A percentile compares a stretch with the other conserved stretches of the same genome.
These are phyloP conservation scores for Catagonus wagneri DNA, from an alignment of 2,113 vertebrate species.

Conservation along the genomic window DNA sequence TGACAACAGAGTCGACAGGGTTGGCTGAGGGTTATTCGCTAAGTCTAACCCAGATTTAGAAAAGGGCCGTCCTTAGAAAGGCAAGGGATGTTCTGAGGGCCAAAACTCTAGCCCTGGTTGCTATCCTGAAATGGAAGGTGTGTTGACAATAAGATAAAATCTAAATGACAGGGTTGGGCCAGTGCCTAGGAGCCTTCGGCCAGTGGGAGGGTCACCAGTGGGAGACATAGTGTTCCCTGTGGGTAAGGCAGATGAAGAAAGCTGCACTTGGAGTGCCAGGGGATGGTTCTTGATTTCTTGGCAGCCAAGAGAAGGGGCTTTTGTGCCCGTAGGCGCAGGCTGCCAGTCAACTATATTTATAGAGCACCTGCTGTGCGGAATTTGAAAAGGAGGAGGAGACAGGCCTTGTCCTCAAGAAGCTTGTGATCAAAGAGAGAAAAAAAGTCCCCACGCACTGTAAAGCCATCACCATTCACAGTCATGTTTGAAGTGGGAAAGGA, in stretches of 20 bases:
- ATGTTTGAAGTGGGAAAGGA: neutral
- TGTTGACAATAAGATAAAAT: constrained; percentile 26
- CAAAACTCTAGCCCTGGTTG: neutral
- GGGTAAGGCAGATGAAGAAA: constrained; percentile 59
- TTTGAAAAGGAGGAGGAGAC: constrained; percentile 67
- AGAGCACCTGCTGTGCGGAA: constrained; percentile 69
- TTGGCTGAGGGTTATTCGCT: neutral
- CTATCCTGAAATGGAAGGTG: constrained; percentile 23
- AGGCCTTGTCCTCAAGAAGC: constrained; percentile 73
- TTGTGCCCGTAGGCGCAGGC: neutral
- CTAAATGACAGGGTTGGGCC: constrained; percentile 27
- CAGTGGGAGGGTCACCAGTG: neutral
- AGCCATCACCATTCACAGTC: neutral
- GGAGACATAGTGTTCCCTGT: constrained; percentile 76
- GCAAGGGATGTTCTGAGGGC: neutral
- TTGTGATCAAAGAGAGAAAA: constrained; percentile 68
- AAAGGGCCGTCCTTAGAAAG: constrained; percentile 61
- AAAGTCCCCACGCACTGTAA: constrained; percentile 20
- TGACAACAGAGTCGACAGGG: neutral
- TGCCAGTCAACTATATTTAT: constrained; percentile 78
- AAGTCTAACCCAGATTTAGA: neutral
- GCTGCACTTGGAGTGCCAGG: constrained; percentile 32
- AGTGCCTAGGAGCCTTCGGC: neutral
- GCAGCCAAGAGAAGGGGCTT: constrained; percentile 67
- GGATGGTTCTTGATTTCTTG: constrained; percentile 60